Base-by-base conservation (phyloP, 1,140 invertebrate species). In the Samia ricini region DNA sequence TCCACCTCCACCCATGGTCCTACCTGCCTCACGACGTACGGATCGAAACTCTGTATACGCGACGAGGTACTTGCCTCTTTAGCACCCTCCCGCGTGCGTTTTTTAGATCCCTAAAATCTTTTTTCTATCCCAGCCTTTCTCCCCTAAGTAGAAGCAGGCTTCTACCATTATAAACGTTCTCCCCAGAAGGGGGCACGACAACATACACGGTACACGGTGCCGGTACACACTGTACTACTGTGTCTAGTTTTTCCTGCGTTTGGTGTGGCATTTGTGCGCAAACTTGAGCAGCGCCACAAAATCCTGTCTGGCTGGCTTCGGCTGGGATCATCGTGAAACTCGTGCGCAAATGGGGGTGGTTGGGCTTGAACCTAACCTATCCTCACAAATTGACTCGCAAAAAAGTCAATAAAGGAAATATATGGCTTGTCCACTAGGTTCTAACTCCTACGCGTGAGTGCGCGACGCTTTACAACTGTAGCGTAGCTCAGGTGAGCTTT, bases 401-500 rank as follows among this genome's bases (percentile, higher is more conserved):
- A 10, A 42, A 42, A 15, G 33, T 42, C 10, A 1, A 10, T 3
- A 15, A 42, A 42, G 1, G n/a, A 42, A 1, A 42, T 1, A 15
- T 15, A 10, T 42, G 33, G 33, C 33, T 36, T 36, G 4, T 42
- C 15, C 10, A n/a, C 33, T 42, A 15, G 0, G 33, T 42, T 42
- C 33, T 42, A 1, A n/a, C n/a, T 92, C 91, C n/a, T 15, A 5
- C 3, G n/a, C 1, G 3, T 10, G 33, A 1, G 33, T 42, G 33
- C 33, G 33, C 33, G 0, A 15, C 12, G 4, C 4, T 42, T 0
- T 1, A 7, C 10, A 42, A 15, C 33, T 42, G n/a, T 42, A 42
- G n/a, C 12, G 33, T 15, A 42, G n/a, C 1, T 15, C 12, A 15
- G 33, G 33, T 42, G 4, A 42, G 33, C 10, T 15, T 42, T 42